Conservation (phyloP, 2,888 invertebrate species). For the Monoplex corrugatus region DNA sequence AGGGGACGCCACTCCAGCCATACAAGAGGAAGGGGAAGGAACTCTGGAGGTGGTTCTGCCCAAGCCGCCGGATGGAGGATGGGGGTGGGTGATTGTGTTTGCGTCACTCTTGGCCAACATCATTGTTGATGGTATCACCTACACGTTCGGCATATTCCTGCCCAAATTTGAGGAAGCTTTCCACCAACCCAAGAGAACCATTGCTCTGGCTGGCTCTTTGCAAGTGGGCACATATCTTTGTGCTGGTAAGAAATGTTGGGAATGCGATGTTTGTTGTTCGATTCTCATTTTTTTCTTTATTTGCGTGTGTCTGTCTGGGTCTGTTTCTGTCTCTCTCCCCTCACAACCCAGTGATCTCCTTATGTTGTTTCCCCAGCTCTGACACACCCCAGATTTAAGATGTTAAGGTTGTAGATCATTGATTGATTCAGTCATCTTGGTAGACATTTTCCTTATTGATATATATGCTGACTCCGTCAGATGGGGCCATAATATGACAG, state of each 20-base stretch:
- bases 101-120: constrained; percentile 96
- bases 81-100: constrained; percentile 95
- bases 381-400: too few relatives aligned
- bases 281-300: neutral
- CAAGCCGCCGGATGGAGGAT: constrained; percentile 86
- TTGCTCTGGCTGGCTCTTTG: constrained; percentile 92
- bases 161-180: constrained; percentile 87
- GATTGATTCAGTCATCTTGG: too few relatives aligned
- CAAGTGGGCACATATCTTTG: constrained; percentile 95
- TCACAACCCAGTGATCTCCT: too few relatives aligned
- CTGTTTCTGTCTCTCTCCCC: neutral
- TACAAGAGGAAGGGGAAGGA: constrained; percentile 14
- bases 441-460: too few relatives aligned
- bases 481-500: too few relatives aligned
- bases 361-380: too few relatives aligned
- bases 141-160: constrained; percentile 91
- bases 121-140: constrained; percentile 96
- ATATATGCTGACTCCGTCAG: too few relatives aligned
- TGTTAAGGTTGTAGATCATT: too few relatives aligned
- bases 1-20: neutral
- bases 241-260: constrained; percentile 87
- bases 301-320: neutral
- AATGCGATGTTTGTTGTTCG: too few relatives aligned
- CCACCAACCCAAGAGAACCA: constrained; percentile 88
- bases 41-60: constrained; percentile 70